Evolutionary conservation across 2,113 vertebrate genomes (phyloP), one percentile per base, ranked within the genome.

Genomic region (Planiliza haematocheilus): DNA sequence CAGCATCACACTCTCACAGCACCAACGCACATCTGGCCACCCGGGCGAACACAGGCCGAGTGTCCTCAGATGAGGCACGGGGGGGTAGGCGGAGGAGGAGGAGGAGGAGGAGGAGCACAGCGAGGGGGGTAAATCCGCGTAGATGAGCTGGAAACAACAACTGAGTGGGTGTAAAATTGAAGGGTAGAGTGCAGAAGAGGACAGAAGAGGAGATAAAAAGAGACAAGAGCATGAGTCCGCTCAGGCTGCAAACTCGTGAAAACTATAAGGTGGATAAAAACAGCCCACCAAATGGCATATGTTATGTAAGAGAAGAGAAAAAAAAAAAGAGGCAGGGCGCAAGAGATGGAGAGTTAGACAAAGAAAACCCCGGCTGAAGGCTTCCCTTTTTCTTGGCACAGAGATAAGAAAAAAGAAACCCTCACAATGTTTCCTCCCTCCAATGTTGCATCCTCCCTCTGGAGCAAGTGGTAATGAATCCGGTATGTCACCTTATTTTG

Each of bases 101-200:
- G 38, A 7, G 14, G 58, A 38, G 43, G 16, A 42, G 50, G 65
- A 30, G 60, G 74, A 69, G 58, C 57, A 24, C 4, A 60, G 60
- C 4, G 39, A 58, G 59, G 5, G 24, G 63, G 55, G 53, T n/a
- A 42, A 17, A 2, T 39, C 37, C 60, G 65, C 12, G 8, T n/a
- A 14, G 63, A 65, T 36, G 77, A 67, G 63, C 72, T 51, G 84
- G 57, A 79, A 70, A 73, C 66, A 59, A 71, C 49, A 38, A 70
- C 45, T 7, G 70, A 63, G 86, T 85, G 89, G 82, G 84, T 60
- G 82, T 74, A 66, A 78, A 79, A 83, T 72, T 65, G 69, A 74
- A 85, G 86, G 67, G 56, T 68, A 65, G 75, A 75, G 78, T 39
- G 75, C 70, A 75, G 74, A 36, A 60, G 73, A 81, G 83, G 78